A percentile compares a stretch with the other conserved stretches of the same genome.
Conservation (phyloP, 2,113 vertebrate genomes). For the Amphilophus citrinellus region DNA sequence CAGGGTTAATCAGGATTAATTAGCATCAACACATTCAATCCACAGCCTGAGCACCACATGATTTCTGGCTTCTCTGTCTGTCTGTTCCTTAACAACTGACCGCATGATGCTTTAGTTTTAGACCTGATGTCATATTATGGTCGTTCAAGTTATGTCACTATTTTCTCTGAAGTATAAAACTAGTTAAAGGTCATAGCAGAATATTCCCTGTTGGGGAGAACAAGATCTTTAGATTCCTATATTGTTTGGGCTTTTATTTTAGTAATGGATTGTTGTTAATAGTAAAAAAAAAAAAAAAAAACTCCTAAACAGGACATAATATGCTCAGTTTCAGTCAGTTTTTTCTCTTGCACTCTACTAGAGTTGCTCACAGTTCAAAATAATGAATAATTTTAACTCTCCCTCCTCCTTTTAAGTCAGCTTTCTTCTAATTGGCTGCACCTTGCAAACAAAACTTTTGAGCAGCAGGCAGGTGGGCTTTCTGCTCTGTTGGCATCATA, state of each 20-base stretch:
- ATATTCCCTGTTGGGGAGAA: not conserved
- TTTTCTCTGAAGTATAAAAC: not conserved
- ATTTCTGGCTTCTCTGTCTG: conserved; percentile 21
- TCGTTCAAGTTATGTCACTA: not conserved
- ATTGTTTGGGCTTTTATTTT: not conserved
- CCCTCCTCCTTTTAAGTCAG: not conserved
- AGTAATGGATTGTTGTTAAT: not conserved
- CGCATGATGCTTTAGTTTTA: conserved; percentile 14
- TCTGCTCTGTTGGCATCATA: not conserved
- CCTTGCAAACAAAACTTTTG: not conserved
- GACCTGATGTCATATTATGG: not conserved
- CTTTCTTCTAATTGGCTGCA: not conserved
- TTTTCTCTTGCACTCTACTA: not conserved
- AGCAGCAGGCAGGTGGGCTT: not conserved
- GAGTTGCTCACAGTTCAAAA: not conserved
- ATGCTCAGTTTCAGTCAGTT: not conserved
- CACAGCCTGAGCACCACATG: conserved; percentile 20
- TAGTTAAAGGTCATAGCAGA: fast-evolving
- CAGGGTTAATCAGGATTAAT: conserved; percentile 62
- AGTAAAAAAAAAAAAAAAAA: not conserved
- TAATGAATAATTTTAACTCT: not conserved
- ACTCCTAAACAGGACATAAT: not conserved
- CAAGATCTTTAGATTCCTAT: not conserved
- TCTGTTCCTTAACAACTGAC: conserved; percentile 4
- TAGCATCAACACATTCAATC: conserved; percentile 52